phyloP scores from a whole-genome alignment of 1,140 invertebrate species.

The Popillia japonica region DNA sequence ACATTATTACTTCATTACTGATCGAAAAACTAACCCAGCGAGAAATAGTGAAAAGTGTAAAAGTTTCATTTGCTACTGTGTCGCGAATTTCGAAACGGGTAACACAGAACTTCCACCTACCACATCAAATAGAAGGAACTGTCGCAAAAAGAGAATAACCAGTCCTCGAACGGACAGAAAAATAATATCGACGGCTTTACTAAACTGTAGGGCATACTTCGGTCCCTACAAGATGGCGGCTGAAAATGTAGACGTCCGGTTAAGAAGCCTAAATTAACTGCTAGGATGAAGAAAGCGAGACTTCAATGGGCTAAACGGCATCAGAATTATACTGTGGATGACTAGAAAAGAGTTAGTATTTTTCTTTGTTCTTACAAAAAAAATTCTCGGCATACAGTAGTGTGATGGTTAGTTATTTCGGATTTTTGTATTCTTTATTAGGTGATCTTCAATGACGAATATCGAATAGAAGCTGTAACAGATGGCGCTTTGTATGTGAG shows the following conservation, averaged over 20 bases:
- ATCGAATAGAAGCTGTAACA: not conserved
- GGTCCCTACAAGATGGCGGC: not conserved
- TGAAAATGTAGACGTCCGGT: not conserved
- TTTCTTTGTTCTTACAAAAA: not conserved
- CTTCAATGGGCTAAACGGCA: not conserved
- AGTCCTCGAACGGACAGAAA: not conserved
- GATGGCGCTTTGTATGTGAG: not conserved
- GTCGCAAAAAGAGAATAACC: not conserved
- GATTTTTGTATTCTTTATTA: not conserved
- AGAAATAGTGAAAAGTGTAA: not conserved
- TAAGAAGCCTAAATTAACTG: not conserved
- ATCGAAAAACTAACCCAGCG: not conserved
- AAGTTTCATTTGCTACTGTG: not conserved
- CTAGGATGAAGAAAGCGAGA: not conserved
- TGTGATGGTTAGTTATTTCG: not conserved
- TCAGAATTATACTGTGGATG: not conserved
- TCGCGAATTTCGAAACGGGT: not conserved
- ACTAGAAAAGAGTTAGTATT: not conserved
- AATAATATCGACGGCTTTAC: not conserved
- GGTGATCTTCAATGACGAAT: not conserved
- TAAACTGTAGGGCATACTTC: not conserved
- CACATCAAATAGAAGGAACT: not conserved
- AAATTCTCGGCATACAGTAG: not conserved
- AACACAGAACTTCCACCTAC: conserved; percentile 1
- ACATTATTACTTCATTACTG: not conserved